Evolutionary conservation across 2,797 vertebrate genomes (phyloP).

Genomic region (Mus caroli): DNA sequence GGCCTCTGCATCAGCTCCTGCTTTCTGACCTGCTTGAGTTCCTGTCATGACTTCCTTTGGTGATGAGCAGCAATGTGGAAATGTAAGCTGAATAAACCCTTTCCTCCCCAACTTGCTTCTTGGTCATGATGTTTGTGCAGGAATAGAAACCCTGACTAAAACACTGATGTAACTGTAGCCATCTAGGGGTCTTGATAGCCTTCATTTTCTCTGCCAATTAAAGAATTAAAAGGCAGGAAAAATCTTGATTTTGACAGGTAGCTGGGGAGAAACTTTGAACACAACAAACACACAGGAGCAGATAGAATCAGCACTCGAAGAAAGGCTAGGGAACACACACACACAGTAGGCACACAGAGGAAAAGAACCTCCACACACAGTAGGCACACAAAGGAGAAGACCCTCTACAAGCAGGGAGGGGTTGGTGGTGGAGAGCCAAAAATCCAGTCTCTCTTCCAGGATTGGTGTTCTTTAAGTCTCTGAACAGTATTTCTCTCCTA

Average conservation of each 20-base stretch:
- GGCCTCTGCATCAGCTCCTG: background rate
- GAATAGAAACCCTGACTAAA: background rate
- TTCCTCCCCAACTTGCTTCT: background rate
- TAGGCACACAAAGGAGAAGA: background rate
- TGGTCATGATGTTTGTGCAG: background rate
- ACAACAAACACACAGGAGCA: background rate
- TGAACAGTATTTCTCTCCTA: background rate
- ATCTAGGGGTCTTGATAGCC: background rate
- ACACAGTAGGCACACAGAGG: background rate
- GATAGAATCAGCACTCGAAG: background rate
- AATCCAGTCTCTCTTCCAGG: background rate
- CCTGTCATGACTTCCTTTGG: background rate
- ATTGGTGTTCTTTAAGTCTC: background rate
- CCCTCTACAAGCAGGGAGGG: background rate
- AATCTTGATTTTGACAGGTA: background rate
- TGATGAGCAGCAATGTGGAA: background rate
- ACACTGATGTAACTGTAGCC: background rate
- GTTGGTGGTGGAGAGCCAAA: background rate
- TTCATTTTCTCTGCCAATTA: background rate
- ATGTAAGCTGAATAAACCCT: background rate
- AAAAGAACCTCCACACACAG: too few species aligned
- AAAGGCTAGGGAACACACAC: background rate
- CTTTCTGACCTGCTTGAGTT: background rate
- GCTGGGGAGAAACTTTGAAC: background rate
- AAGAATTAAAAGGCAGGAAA: background rate